A percentile compares a stretch with the other conserved stretches of the same genome.
Evolutionary conservation across 2,113 vertebrate species (phyloP).

Genomic region (Tetrax tetrax): DNA sequence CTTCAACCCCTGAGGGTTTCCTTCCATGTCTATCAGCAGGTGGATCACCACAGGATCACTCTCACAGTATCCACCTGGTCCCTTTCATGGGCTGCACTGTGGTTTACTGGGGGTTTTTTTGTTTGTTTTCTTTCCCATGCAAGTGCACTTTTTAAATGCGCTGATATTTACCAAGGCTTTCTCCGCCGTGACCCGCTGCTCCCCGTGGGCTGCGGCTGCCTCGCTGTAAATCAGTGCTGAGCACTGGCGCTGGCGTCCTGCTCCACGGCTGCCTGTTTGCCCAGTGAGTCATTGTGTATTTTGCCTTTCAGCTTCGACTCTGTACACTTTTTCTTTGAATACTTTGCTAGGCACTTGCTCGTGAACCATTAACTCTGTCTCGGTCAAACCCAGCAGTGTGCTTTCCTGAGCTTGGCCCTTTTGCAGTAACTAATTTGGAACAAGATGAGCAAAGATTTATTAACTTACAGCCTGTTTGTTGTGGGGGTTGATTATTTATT

Average conservation of each 20-base stretch:
- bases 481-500: neutral
- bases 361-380: constrained; percentile 26
- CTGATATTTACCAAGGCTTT: neutral
- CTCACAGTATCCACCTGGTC: neutral
- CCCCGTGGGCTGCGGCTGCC: neutral
- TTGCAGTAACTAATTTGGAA: neutral
- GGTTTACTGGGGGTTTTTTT: neutral
- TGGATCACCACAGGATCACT: neutral
- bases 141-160: neutral
- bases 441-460: neutral
- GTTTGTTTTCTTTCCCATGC: neutral
- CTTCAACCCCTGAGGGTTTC: neutral
- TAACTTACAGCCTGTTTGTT: neutral
- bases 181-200: neutral
- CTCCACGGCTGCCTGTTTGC: constrained; percentile 37
- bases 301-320: constrained; percentile 44
- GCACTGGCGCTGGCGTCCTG: neutral
- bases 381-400: neutral
- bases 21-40: rapidly evolving
- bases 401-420: neutral
- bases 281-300: constrained; percentile 71
- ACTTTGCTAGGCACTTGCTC: neutral
- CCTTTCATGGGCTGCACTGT: neutral
- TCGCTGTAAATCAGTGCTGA: constrained; percentile 9
- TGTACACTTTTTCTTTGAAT: neutral